Conservation (phyloP, 2,888 invertebrate species). For the Hipparchia semele region DNA sequence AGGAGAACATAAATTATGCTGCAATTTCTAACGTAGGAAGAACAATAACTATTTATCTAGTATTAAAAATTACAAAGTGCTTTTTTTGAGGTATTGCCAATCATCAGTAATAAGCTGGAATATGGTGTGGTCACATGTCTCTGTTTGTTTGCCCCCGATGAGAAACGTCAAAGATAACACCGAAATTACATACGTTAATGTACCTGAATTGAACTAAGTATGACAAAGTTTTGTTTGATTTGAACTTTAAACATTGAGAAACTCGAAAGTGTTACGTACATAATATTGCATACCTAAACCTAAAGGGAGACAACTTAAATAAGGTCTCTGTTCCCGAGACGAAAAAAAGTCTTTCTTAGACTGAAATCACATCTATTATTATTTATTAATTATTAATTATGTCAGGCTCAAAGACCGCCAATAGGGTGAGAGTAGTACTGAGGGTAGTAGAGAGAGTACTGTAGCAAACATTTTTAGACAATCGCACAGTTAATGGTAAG, state of each 20-base stretch:
- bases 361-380: too few relatives aligned
- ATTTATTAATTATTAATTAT: too few relatives aligned
- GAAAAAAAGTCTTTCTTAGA: too few relatives aligned
- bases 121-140: neutral
- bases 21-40: slow-evolving; percentile 14
- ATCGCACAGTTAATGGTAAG: too few relatives aligned
- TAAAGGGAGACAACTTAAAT: too few relatives aligned
- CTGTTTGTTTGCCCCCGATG: slow-evolving; percentile 10
- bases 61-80: slow-evolving; percentile 4
- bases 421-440: too few relatives aligned
- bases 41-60: slow-evolving; percentile 1
- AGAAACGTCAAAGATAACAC: neutral
- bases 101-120: neutral
- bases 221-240: neutral
- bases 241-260: neutral
- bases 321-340: too few relatives aligned
- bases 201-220: neutral
- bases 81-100: neutral
- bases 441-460: too few relatives aligned
- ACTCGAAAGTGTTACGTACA: neutral
- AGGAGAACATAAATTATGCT: slow-evolving; percentile 6
- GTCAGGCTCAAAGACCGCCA: too few relatives aligned
- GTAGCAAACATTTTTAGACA: too few relatives aligned
- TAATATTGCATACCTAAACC: neutral
- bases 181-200: slow-evolving; percentile 1